phyloP scores from a whole-genome alignment of 2,888 invertebrate genomes.

The Keiferia lycopersicella region DNA sequence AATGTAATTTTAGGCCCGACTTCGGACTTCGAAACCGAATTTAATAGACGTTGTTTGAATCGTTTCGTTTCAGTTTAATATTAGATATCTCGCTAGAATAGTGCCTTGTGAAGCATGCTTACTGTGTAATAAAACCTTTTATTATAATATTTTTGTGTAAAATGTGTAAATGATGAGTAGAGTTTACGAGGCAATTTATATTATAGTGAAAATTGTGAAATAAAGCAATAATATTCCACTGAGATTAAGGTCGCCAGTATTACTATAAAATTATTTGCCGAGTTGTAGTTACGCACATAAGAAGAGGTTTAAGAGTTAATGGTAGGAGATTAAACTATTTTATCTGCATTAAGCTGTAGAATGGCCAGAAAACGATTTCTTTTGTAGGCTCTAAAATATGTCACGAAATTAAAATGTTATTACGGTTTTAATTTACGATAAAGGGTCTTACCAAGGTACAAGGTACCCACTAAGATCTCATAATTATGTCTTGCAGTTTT shows the following conservation, averaged over 20 bases:
- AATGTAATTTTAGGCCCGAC: slow-evolving; percentile 70
- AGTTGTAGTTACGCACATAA: slow-evolving; percentile 50
- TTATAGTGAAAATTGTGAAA: slow-evolving; percentile 39
- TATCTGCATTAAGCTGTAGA: slow-evolving; percentile 16
- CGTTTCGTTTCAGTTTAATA: slow-evolving; percentile 56
- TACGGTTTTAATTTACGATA: slow-evolving; percentile 14
- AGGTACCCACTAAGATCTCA: slow-evolving; percentile 21
- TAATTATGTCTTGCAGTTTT: background rate
- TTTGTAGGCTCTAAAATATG: slow-evolving; percentile 13
- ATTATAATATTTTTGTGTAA: slow-evolving; percentile 61
- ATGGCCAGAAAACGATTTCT: slow-evolving; percentile 8
- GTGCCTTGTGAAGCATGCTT: slow-evolving; percentile 81
- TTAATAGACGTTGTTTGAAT: slow-evolving; percentile 68
- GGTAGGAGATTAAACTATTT: slow-evolving; percentile 26
- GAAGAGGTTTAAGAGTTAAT: slow-evolving; percentile 41
- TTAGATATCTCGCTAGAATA: slow-evolving; percentile 74
- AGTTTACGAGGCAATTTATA: slow-evolving; percentile 37
- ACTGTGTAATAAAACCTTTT: slow-evolving; percentile 58
- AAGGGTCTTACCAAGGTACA: slow-evolving; percentile 15
- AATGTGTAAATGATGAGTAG: slow-evolving; percentile 50
- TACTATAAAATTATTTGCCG: slow-evolving; percentile 45
- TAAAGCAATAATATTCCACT: slow-evolving; percentile 71
- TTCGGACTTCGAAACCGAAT: slow-evolving; percentile 77
- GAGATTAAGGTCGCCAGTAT: slow-evolving; percentile 66
- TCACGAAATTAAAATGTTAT: slow-evolving; percentile 17